Evolutionary conservation across 2,113 vertebrate genomes (phyloP).

Genomic region (Athene cunicularia): DNA sequence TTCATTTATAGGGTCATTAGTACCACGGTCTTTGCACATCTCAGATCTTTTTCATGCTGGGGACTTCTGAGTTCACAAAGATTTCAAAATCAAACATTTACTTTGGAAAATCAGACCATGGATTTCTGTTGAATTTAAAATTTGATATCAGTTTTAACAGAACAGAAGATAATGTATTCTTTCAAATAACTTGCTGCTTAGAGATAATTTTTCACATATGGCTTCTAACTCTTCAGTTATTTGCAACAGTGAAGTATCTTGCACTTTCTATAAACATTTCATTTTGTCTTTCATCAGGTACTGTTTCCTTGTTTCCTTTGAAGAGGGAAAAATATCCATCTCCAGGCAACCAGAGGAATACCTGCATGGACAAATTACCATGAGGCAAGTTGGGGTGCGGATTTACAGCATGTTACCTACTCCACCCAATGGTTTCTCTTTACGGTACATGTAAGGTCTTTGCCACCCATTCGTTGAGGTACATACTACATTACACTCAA

Average conservation of each 20-base stretch:
- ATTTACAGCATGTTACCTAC: not conserved
- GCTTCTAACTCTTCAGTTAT: not conserved
- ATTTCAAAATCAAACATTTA: not conserved
- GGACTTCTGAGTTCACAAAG: not conserved
- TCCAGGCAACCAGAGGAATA: not conserved
- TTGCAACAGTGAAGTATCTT: not conserved
- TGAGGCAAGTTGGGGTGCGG: slow-evolving; percentile 34
- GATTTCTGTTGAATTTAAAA: not conserved
- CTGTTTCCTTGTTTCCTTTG: slow-evolving; percentile 9
- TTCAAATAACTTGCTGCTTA: not conserved
- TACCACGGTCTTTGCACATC: not conserved
- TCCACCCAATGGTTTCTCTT: slow-evolving; percentile 25
- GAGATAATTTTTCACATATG: not conserved
- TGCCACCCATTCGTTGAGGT: not conserved
- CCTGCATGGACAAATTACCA: not conserved
- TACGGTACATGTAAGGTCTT: not conserved
- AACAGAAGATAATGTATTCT: not conserved
- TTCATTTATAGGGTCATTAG: not conserved
- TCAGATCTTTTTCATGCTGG: not conserved
- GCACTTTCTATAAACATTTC: not conserved
- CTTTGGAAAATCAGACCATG: not conserved
- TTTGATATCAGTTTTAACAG: not conserved
- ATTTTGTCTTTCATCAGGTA: not conserved
- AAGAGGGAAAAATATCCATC: not conserved
- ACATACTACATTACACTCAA: not conserved